Conservation (phyloP, 2,888 invertebrate genomes). For the Argyresthia goedartella region DNA sequence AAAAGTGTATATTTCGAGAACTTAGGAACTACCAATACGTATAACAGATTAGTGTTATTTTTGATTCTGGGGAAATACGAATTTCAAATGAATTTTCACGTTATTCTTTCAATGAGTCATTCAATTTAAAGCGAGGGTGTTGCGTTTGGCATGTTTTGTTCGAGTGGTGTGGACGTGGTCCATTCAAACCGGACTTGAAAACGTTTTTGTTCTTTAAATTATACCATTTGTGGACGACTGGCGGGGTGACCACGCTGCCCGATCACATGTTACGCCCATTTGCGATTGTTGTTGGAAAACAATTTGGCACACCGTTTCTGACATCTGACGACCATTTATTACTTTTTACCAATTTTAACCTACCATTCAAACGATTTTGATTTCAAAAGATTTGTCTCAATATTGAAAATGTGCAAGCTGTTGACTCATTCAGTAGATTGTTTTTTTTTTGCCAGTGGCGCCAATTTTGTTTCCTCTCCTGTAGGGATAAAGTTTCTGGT, state of each 20-base stretch:
- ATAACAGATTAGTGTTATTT: neutral
- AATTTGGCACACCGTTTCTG: neutral
- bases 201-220: constrained; percentile 54
- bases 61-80: neutral
- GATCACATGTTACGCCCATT: neutral
- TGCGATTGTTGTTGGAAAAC: constrained; percentile 1
- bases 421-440: neutral
- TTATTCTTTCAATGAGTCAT: constrained; percentile 37
- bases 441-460: constrained; percentile 2
- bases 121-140: neutral
- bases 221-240: constrained; percentile 51
- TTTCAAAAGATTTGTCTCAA: too few relatives aligned
- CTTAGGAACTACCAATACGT: neutral
- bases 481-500: neutral
- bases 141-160: constrained; percentile 64
- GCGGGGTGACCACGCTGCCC: constrained; percentile 17
- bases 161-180: constrained; percentile 44
- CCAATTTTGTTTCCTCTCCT: neutral
- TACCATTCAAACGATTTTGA: neutral
- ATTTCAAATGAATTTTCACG: constrained; percentile 31
- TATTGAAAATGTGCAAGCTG: neutral
- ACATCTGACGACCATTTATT: neutral
- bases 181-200: constrained; percentile 39
- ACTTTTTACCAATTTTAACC: neutral
- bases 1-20: neutral